phyloP scores from a whole-genome alignment of 2,797 vertebrate genomes.

The Pangasius sanitwongsei region DNA sequence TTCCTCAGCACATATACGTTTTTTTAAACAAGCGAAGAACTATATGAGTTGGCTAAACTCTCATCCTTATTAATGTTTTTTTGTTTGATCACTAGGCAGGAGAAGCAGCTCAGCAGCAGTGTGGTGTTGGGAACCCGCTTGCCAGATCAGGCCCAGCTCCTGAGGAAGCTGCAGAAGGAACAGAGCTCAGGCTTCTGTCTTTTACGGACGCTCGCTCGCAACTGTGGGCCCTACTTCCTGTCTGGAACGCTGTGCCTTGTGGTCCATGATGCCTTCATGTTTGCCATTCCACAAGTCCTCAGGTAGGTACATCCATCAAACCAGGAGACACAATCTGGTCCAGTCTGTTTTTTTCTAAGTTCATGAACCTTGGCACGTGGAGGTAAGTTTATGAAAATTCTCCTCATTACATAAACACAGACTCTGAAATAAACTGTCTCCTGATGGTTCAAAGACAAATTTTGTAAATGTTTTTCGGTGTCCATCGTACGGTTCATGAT shows the following conservation, averaged over 20 bases:
- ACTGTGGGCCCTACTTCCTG: slow-evolving; percentile 85
- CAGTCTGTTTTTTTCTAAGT: neutral
- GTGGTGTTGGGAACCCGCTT: slow-evolving; percentile 72
- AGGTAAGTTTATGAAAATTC: slow-evolving; percentile 21
- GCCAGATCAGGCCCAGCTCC: slow-evolving; percentile 78
- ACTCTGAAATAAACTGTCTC: slow-evolving; percentile 24
- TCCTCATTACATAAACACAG: slow-evolving; percentile 46
- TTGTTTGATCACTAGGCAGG: slow-evolving; percentile 56
- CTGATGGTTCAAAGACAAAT: slow-evolving; percentile 33
- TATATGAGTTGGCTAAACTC: neutral
- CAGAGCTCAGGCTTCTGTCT: slow-evolving; percentile 76
- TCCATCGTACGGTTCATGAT: slow-evolving; percentile 47
- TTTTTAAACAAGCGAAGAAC: neutral
- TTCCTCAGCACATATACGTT: neutral
- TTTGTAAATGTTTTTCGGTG: slow-evolving; percentile 48
- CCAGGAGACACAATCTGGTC: neutral
- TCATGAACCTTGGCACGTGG: slow-evolving; percentile 2
- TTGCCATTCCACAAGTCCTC: slow-evolving; percentile 86
- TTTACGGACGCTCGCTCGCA: slow-evolving; percentile 80
- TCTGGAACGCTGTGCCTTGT: slow-evolving; percentile 84
- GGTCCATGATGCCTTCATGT: slow-evolving; percentile 87
- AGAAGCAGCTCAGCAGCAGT: slow-evolving; percentile 71
- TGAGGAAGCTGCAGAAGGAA: slow-evolving; percentile 81
- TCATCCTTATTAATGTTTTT: neutral
- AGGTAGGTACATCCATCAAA: slow-evolving; percentile 75